phyloP scores from a whole-genome alignment of 1,140 invertebrate genomes.

The Ceratosolen fusciceps region DNA sequence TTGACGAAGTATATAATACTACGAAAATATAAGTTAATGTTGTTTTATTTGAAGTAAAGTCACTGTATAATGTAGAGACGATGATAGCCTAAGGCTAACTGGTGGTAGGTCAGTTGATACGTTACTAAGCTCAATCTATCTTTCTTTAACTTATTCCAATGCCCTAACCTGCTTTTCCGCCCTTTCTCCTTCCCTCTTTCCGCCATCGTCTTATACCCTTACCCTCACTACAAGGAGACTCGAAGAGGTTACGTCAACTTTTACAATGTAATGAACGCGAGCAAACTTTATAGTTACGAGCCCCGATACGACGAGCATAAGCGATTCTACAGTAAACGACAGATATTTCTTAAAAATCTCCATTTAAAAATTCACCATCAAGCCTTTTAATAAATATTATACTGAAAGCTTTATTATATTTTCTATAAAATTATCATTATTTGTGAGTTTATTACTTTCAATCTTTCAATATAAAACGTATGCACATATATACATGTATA shows the following conservation, averaged over 20 bases:
- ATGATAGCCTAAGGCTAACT: conserved; percentile 68
- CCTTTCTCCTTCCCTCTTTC: conserved; percentile 25
- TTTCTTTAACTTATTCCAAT: conserved; percentile 50
- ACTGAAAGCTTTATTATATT: too few species aligned
- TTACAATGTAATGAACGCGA: conserved; percentile 46
- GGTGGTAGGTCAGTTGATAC: conserved; percentile 71
- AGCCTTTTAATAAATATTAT: too few species aligned
- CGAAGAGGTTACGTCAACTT: conserved; percentile 54
- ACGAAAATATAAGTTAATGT: too few species aligned
- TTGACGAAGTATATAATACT: too few species aligned
- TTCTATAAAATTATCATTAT: too few species aligned
- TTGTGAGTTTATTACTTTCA: too few species aligned
- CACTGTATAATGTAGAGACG: conserved; percentile 57
- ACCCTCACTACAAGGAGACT: conserved; percentile 26
- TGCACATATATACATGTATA: too few species aligned
- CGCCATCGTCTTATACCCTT: conserved; percentile 33
- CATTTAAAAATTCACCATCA: too few species aligned
- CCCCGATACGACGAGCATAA: not conserved
- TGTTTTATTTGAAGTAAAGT: not conserved
- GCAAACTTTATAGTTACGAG: conserved; percentile 27
- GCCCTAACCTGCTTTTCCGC: conserved; percentile 29
- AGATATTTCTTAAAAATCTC: too few species aligned
- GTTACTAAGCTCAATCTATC: conserved; percentile 71
- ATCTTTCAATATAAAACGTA: too few species aligned
- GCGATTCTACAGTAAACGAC: too few species aligned